Evolutionary conservation across 2,113 vertebrate species (phyloP), one percentile per base, ranked within the genome.

Genomic region (Salminus brasiliensis): DNA sequence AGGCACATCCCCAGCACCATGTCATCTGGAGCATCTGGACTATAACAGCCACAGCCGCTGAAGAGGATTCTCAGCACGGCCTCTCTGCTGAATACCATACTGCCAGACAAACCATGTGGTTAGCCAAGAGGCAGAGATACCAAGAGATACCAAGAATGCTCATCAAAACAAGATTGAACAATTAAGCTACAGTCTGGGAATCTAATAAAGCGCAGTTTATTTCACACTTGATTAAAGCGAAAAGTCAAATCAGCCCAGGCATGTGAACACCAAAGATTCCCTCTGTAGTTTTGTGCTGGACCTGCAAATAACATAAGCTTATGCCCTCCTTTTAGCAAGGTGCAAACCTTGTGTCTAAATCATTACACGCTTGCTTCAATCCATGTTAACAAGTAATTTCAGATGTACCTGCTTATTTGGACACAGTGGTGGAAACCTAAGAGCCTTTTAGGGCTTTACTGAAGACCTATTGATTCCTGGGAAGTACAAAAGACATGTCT

Each of bases 1-100:
- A 97, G 93, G 80, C 97, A 98, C 91, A 95, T 96, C 16, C 96
- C 96, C 78, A 98, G 90, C 63, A 97, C 95, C 97, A 98, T 98
- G 84, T 98, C 96, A 34, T 98, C 96, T 0, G 96, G 97, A 0
- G 96, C 94, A 0, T 97, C 95, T 5, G 93, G 91, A 83, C 94
- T 96, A 88, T 95, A 95, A 88, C 97, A 97, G 4, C 91, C 84
- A 70, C 96, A 97, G 29, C 93, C 94, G 68, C 96, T 95, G 79
- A 89, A 85, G 0, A 97, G 81, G 1, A 97, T 91, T 76, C 86
- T 93, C 85, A 88, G 87, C 84, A 97, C 90, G 1, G 94, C 95
- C 32, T 21, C 76, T 83, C 94, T 91, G 85, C 95, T 98, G 75
- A 98, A 94, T 78, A 98, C 95, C 94, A 98, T 97, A 81, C 97